Evolutionary conservation across 1,140 invertebrate species (phyloP), one percentile per base, ranked within the genome.

Genomic region (Drosophila santomea): DNA sequence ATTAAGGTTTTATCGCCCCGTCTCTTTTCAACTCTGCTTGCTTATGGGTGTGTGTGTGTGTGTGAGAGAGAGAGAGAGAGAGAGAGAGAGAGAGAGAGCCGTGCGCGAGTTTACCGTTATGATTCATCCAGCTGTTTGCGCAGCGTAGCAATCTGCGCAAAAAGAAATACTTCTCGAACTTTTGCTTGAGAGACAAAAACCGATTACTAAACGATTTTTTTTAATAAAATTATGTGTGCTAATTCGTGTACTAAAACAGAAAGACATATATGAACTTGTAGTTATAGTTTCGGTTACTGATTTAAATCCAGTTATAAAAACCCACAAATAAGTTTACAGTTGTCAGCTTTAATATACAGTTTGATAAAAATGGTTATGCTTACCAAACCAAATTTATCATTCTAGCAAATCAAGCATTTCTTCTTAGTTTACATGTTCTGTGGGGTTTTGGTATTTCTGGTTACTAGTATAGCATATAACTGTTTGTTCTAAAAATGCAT

Each of bases 61-160:
- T 41, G 48, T 48, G 2, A 20, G 45, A 54, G 55, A 38, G 45
- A 54, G 55, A 38, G 35, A 25, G 25, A 54, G 55, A 38, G 2
- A 20, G 45, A 54, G 55, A 38, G n/a, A n/a, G n/a, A n/a, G 2
- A 20, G 45, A 54, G 55, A 38, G 35, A 25, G 25, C 59, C 45
- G 38, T 66, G 45, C 10, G 48, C 25, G 48, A 67, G 74, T 67
- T 77, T 81, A 85, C 82, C 74, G 81, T 85, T 85, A 80, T 85
- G 81, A 85, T 58, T 85, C 81, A 85, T 74, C 43, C 81, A 84
- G 80, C 81, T 78, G 81, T 71, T 85, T 85, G 81, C 81, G 81
- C 81, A 85, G 81, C 81, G 68, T 71, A 45, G 48, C 63, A 63
- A 73, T 82, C 79, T 82, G 79, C 79, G 79, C 79, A 82, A 69